Evolutionary conservation across 1,140 invertebrate species (phyloP).

Genomic region (Manduca sexta): DNA sequence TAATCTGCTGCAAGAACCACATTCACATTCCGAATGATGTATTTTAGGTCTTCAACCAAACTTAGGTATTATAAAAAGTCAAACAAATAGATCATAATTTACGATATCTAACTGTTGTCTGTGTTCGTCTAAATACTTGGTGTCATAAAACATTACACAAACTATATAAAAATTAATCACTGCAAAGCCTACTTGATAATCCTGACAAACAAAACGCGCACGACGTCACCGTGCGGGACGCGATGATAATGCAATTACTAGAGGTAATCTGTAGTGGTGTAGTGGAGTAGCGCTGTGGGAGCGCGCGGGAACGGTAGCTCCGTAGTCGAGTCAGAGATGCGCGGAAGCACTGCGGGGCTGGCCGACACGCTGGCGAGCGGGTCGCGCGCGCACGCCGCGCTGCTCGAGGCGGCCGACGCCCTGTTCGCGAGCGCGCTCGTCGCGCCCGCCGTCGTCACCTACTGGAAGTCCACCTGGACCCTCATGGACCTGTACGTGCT

Average conservation of each 20-base stretch:
- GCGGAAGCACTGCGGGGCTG: constrained; percentile 75
- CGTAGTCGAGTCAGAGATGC: constrained; percentile 65
- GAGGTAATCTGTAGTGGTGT: constrained; percentile 34
- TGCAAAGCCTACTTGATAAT: constrained; percentile 2
- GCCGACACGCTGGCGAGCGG: constrained; percentile 68
- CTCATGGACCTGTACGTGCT: constrained; percentile 83
- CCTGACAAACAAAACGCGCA: neutral
- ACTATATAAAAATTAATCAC: too few relatives aligned
- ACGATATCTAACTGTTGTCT: too few relatives aligned
- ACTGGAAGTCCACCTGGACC: constrained; percentile 90
- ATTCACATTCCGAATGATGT: too few relatives aligned
- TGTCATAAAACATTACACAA: neutral
- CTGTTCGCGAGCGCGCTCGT: constrained; percentile 82
- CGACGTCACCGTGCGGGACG: constrained; percentile 30
- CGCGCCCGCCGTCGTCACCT: constrained; percentile 85
- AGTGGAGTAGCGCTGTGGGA: constrained; percentile 22
- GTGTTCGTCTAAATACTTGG: too few relatives aligned
- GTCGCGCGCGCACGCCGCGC: constrained; percentile 72
- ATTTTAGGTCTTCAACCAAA: too few relatives aligned
- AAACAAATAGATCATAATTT: neutral
- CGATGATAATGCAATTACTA: constrained; percentile 62
- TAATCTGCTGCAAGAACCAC: too few relatives aligned
- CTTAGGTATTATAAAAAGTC: too few relatives aligned
- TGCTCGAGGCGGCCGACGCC: constrained; percentile 80
- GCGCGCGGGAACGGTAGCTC: constrained; percentile 29